Evolutionary conservation across 2,797 vertebrate species (phyloP), one percentile per base, ranked within the genome.

Genomic region (Carduelis carduelis): DNA sequence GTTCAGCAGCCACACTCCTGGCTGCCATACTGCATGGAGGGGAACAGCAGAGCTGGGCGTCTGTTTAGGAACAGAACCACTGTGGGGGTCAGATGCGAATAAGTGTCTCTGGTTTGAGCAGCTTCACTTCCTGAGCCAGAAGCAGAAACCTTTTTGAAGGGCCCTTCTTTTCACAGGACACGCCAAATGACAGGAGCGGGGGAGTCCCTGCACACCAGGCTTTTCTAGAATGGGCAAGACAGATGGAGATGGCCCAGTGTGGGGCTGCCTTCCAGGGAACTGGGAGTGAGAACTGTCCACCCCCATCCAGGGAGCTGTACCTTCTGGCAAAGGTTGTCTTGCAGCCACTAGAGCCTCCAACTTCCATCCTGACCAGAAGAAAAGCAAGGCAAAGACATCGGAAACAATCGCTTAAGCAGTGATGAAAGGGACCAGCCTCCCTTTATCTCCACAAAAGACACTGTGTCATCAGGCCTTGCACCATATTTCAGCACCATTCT

Each of bases 371-470:
- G 2, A 60, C 16, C 46, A 64, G 79, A 83, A 75, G 41, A 90
- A 91, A 90, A 80, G 28, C n/a, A 47, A 74, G 64, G 68, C 78
- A 93, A 66, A 95, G n/a, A 26, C n/a, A 47, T 94, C 23, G 22
- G 66, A 93, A 90, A 79, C 65, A 75, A 90, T 59, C 76, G 69
- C 65, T 93, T 76, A 93, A 84, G 80, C 49, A 32, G 87, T 8
- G 85, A 90, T 93, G 96, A 95, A 95, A 96, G 49, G 83, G 49
- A 69, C 69, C 87, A 84, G 63, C 44, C 68, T 87, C 47, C 32
- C 84, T 93, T 92, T 93, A 97, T 95, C 91, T 91, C 87, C 77
- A 72, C 57, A 75, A 69, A 91, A 86, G 82, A 43, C 76, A 87
- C 23, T 46, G 79, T 92, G 94, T 94, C 95, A 95, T 94, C 91